Evolutionary conservation across 2,888 invertebrate genomes (phyloP).

Genomic region (Cordilura impudica): DNA sequence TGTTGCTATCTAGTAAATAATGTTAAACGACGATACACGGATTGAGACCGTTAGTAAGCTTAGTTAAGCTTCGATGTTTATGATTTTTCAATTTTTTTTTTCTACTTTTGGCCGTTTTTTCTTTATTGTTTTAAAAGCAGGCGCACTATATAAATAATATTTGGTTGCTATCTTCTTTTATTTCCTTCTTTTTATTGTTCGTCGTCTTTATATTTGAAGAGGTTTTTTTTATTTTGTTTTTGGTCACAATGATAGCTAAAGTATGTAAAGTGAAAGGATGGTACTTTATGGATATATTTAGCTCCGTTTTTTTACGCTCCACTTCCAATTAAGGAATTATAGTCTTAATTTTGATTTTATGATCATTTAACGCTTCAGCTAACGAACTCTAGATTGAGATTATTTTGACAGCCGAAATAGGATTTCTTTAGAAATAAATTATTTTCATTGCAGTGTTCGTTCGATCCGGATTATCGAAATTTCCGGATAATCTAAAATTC

Average conservation of each 20-base stretch:
- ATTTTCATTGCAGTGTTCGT: no score
- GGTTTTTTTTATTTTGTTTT: slow-evolving; percentile 8
- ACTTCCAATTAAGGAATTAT: no score
- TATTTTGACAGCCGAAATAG: no score
- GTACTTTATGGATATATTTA: no score
- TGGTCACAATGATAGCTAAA: background rate
- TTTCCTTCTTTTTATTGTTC: slow-evolving; percentile 5
- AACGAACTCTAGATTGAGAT: no score
- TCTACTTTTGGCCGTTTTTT: background rate
- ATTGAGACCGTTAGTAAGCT: slow-evolving; percentile 52
- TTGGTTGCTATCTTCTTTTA: slow-evolving; percentile 13
- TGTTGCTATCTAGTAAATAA: slow-evolving; percentile 60
- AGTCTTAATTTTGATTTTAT: no score
- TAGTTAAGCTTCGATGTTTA: slow-evolving; percentile 61
- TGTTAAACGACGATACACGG: slow-evolving; percentile 45
- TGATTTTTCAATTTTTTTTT: slow-evolving; percentile 41
- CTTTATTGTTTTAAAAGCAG: slow-evolving; percentile 37
- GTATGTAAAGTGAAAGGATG: background rate
- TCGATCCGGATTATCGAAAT: no score
- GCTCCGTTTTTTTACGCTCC: no score
- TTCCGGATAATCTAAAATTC: no score
- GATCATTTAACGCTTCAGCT: no score
- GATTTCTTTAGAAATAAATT: no score
- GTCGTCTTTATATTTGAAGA: background rate
- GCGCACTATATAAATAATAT: slow-evolving; percentile 47